Percentiles rank a stretch among this genome's conserved stretches.
These are phyloP conservation scores for Quadriops clusia DNA, from an alignment of 2,888 invertebrate species.

Conservation along the genomic window DNA sequence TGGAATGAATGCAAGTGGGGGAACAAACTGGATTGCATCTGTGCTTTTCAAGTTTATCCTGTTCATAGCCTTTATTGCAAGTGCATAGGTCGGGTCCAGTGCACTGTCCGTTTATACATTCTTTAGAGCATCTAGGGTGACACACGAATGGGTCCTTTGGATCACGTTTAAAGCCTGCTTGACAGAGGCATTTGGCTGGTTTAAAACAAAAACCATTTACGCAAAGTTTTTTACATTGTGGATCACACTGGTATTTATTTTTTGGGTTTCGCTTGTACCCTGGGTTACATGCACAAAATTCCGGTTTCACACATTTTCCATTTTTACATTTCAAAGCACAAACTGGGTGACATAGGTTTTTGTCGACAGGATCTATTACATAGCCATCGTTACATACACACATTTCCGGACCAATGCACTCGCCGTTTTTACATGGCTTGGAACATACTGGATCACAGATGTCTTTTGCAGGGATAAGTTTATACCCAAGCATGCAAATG, in stretches of 20 bases:
- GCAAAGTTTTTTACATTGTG: constrained; percentile 15
- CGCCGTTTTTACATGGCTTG: constrained; percentile 13
- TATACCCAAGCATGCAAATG: constrained; percentile 12
- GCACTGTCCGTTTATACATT: constrained; percentile 19
- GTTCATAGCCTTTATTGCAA: constrained; percentile 6
- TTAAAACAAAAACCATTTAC: constrained; percentile 20
- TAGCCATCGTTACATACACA: constrained; percentile 14
- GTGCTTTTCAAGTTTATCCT: no score
- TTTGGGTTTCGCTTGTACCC: no score
- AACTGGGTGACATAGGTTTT: constrained; percentile 17
- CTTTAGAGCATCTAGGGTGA: constrained; percentile 18
- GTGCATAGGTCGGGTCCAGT: constrained; percentile 13
- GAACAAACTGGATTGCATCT: no score
- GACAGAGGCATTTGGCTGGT: constrained; percentile 25
- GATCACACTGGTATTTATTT: constrained; percentile 12
- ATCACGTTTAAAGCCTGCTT: constrained; percentile 15
- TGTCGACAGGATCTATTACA: constrained; percentile 12
- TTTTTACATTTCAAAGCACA: constrained; percentile 14
- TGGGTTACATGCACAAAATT: no score
- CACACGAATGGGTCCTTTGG: constrained; percentile 20
- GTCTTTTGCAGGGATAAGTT: constrained; percentile 7
- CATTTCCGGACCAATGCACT: constrained; percentile 12
- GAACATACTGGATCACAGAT: constrained; percentile 13
- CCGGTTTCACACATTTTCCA: constrained; percentile 7
- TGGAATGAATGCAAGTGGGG: constrained; percentile 3